Base-by-base conservation (phyloP, 2,113 vertebrate species). In the Mobula hypostoma region DNA sequence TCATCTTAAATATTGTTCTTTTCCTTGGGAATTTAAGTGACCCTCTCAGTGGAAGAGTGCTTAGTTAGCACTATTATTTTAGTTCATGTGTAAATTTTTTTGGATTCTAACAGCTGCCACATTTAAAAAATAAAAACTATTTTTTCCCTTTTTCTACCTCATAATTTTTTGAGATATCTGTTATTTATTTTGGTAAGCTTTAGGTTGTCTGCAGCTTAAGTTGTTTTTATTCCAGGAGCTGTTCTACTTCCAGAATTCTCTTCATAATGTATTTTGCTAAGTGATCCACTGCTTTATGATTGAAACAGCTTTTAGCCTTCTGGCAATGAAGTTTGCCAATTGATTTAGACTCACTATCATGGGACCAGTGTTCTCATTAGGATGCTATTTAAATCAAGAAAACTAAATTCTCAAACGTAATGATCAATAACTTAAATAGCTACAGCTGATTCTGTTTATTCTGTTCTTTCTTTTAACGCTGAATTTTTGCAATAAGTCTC, bases 21-120 rank as follows among this genome's bases (percentile, higher is more conserved):
- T 92, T 92, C 90, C n/a, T 92, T 32, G 21, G 32, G 66, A 72
- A 92, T 72, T 40, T 92, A 36, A 70, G 90, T 72, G 68, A 72
- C n/a, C 32, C 63, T 8, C 7, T 36, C n/a, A 70, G 19, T 92
- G 63, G 8, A 40, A 40, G 48, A 92, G 90, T 72, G 32, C 12
- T 9, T 32, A 72, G 90, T 92, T 92, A 19, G 66, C 36, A 92
- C 21, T 68, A 92, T 40, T 92, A 70, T 19, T 70, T 92, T 90
- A 40, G 85, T 61, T 7, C 12, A n/a, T 29, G 14, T 27, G 58
- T n/a, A 88, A 92, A 70, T 15, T 24, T 63, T 17, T 63, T 2
- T 66, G 32, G 68, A 72, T 72, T 17, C 68, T 72, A 24, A 48
- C 15, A 92, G 6, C 32, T 32, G 70, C 70, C 63, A 72, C 9